Percentiles rank a stretch among this genome's conserved stretches.
Evolutionary conservation across 2,888 invertebrate genomes (phyloP).

Genomic region (Macrophya annulata): DNA sequence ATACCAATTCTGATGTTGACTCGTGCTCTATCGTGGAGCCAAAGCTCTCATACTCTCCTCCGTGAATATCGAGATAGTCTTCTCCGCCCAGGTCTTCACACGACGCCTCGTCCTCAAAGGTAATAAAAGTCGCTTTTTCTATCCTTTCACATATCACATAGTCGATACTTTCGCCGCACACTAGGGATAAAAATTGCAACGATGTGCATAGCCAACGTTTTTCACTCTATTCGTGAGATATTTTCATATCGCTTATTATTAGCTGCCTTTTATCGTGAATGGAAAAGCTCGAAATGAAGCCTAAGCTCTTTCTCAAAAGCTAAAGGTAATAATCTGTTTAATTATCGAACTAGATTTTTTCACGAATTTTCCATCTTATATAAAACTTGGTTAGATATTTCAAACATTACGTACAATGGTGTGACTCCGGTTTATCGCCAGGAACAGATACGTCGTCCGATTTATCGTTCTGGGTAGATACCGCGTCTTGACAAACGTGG

Average conservation of each 20-base stretch:
- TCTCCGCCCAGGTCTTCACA: background rate
- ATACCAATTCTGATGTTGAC: background rate
- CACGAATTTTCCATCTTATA: background rate
- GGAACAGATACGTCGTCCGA: conserved; percentile 24
- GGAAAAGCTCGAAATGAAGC: background rate
- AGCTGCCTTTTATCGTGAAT: background rate
- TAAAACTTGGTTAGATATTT: background rate
- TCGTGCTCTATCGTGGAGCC: background rate
- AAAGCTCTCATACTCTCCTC: background rate
- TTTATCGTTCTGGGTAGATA: conserved; percentile 2
- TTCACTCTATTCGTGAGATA: background rate
- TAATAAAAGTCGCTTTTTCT: background rate
- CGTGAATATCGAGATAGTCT: conserved; percentile 9
- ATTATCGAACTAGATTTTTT: background rate
- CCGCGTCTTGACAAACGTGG: conserved; percentile 18
- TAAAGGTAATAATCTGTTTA: background rate
- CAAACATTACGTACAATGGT: background rate
- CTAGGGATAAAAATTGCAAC: background rate
- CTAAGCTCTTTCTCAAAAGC: background rate
- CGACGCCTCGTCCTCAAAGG: background rate
- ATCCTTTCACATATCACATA: background rate
- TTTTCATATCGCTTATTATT: background rate
- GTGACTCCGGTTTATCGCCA: conserved; percentile 16
- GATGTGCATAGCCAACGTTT: background rate
- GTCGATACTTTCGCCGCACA: background rate